Conservation (phyloP, 2,888 invertebrate genomes). For the Ferdinandea cuprea region DNA sequence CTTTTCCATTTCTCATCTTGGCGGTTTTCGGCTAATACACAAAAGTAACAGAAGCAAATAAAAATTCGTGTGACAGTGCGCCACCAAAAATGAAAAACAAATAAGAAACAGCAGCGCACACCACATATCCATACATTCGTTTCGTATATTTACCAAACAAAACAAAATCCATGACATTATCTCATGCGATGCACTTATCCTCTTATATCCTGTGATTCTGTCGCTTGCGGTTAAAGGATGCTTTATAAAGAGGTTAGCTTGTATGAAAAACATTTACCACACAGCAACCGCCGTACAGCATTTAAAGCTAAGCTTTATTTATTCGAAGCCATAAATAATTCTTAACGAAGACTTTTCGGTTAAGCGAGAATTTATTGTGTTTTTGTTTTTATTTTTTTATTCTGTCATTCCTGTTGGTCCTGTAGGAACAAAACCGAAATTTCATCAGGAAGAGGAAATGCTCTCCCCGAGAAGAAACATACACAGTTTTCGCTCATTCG, state of each 20-base stretch:
- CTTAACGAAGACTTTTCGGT: slow-evolving; percentile 76
- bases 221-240: slow-evolving; percentile 72
- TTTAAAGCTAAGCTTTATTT: slow-evolving; percentile 78
- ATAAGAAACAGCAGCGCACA: slow-evolving; percentile 29
- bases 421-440: slow-evolving; percentile 51
- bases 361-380: slow-evolving; percentile 73
- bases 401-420: slow-evolving; percentile 40
- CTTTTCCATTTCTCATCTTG: slow-evolving; percentile 11
- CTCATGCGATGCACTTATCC: slow-evolving; percentile 73
- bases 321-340: slow-evolving; percentile 78
- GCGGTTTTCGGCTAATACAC: background rate
- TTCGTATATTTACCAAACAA: slow-evolving; percentile 40
- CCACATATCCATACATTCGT: background rate
- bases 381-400: slow-evolving; percentile 24
- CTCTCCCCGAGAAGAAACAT: slow-evolving; percentile 19
- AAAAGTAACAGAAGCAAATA: background rate
- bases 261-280: slow-evolving; percentile 68
- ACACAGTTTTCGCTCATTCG: slow-evolving; percentile 42
- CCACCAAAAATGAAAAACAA: slow-evolving; percentile 24
- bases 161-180: slow-evolving; percentile 72
- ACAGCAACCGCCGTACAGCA: slow-evolving; percentile 70
- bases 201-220: slow-evolving; percentile 73
- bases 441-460: slow-evolving; percentile 57
- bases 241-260: slow-evolving; percentile 73
- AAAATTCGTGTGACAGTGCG: background rate